Conservation (phyloP, 2,113 vertebrate species). For the Apodemus sylvaticus region DNA sequence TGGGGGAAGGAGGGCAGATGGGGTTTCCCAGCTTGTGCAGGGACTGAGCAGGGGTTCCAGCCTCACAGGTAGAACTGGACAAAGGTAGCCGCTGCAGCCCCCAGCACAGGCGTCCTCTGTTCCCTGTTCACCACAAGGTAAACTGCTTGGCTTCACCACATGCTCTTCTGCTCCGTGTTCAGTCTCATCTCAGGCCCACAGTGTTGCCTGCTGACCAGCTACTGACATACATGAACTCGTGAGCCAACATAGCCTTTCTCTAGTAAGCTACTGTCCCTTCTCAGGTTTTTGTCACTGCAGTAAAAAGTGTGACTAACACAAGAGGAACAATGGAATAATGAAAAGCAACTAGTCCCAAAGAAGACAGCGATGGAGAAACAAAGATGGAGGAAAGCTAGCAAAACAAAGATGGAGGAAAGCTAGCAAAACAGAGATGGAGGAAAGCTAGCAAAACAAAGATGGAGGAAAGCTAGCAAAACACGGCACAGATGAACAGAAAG, state of each 20-base stretch:
- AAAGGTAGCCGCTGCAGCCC: not conserved
- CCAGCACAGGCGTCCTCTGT: not conserved
- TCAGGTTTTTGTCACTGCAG: not conserved
- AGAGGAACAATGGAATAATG: not conserved
- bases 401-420: no score
- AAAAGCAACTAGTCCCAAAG: not conserved
- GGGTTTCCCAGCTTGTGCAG: no score
- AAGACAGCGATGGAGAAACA: not conserved
- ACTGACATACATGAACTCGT: not conserved
- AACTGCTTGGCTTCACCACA: not conserved
- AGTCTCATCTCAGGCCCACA: not conserved
- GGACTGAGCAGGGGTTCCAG: no score
- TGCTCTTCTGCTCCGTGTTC: not conserved
- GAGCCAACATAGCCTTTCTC: not conserved
- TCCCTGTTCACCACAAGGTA: not conserved
- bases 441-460: no score
- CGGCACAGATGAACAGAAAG: not conserved
- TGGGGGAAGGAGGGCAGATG: no score
- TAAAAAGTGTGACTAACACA: not conserved
- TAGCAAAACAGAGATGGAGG: no score
- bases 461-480: not conserved
- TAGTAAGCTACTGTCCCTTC: no score
- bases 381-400: not conserved
- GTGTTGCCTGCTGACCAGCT: not conserved
- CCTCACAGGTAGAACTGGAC: no score